Evolutionary conservation across 2,797 vertebrate genomes (phyloP).

Genomic region (Xerus rutilus): DNA sequence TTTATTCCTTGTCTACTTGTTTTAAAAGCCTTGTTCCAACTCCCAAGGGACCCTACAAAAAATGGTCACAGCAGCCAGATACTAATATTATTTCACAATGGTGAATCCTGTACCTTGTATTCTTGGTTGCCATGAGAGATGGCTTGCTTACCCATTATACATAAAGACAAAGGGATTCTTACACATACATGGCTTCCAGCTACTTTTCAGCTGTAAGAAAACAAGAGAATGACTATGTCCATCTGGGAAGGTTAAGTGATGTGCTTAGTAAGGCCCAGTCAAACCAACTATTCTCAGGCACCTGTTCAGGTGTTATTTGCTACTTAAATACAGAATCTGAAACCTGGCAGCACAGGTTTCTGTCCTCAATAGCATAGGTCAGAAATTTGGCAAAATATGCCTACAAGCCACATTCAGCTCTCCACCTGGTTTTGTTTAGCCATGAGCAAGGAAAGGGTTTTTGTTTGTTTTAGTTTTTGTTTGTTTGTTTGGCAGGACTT

Average conservation of each 20-base stretch:
- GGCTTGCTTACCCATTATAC: conserved; percentile 38
- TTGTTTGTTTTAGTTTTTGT: background rate
- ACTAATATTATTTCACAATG: conserved; percentile 33
- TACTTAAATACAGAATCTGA: conserved; percentile 40
- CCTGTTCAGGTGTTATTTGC: background rate
- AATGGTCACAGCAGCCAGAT: background rate
- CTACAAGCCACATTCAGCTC: background rate
- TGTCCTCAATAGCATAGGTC: background rate
- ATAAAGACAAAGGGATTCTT: conserved; percentile 72
- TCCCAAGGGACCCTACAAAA: background rate
- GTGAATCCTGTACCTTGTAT: conserved; percentile 43
- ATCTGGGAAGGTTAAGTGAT: conserved; percentile 32
- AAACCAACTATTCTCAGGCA: background rate
- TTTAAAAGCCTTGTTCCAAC: background rate
- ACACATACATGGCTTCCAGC: background rate
- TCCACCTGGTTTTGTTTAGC: conserved; percentile 11
- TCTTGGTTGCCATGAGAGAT: conserved; percentile 38
- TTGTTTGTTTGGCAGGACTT: background rate
- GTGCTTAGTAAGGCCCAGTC: background rate
- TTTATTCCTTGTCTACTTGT: background rate
- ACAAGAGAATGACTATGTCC: conserved; percentile 44
- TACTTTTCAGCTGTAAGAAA: conserved; percentile 57
- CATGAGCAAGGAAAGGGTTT: background rate
- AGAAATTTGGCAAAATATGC: background rate
- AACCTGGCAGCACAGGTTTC: background rate